Percentiles rank a stretch among this genome's conserved stretches.
Evolutionary conservation across 2,113 vertebrate species (phyloP).

Genomic region (Gila orcuttii): DNA sequence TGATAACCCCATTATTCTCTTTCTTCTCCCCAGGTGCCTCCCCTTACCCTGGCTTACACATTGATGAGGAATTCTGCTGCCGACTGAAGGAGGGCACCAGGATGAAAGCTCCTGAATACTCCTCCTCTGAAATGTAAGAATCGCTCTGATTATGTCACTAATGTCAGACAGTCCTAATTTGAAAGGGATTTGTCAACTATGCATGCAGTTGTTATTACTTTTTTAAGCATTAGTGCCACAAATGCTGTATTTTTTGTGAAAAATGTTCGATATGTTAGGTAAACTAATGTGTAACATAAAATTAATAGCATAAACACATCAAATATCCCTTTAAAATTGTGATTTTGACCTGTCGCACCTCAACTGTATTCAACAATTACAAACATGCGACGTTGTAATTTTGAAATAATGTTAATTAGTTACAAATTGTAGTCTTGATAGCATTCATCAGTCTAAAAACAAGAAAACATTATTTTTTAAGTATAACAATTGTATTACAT

Average conservation of each 20-base stretch:
- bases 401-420: neutral
- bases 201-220: neutral
- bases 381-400: neutral
- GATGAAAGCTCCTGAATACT: constrained; percentile 92
- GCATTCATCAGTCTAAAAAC: no score
- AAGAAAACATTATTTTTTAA: no score
- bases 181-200: neutral
- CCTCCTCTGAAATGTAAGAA: constrained; percentile 90
- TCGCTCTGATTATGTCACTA: neutral
- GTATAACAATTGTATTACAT: no score
- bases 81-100: constrained; percentile 89
- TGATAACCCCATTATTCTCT: constrained; percentile 43
- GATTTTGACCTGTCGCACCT: neutral
- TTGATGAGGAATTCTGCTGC: constrained; percentile 93
- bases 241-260: neutral
- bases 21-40: constrained; percentile 81
- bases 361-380: neutral
- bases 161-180: neutral
- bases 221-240: neutral
- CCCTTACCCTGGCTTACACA: constrained; percentile 91
- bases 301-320: neutral
- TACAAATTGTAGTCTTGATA: no score
- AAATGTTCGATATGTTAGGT: neutral
- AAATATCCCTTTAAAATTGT: no score
- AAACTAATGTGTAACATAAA: neutral